phyloP scores from a whole-genome alignment of 1,140 invertebrate species.

The Bombus impatiens region DNA sequence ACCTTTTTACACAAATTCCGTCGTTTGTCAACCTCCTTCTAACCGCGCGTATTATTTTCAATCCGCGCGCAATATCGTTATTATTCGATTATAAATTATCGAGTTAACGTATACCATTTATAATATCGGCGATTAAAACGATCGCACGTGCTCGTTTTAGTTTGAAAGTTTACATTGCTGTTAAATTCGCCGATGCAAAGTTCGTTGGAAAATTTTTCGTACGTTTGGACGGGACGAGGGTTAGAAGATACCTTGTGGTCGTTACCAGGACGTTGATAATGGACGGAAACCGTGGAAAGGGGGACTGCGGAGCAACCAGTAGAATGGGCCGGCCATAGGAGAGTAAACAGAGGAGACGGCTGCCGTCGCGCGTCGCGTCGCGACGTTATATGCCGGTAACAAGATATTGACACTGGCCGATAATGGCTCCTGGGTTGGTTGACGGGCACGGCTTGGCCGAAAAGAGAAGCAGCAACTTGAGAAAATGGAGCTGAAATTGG shows the following conservation, averaged over 20 bases:
- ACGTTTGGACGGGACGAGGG: not conserved
- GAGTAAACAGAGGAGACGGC: slow-evolving; percentile 74
- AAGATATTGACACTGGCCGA: slow-evolving; percentile 77
- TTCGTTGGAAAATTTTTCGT: slow-evolving; percentile 27
- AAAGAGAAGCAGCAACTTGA: slow-evolving; percentile 70
- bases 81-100: not conserved
- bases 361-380: slow-evolving; percentile 62
- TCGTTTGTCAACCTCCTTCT: not conserved
- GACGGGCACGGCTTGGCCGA: slow-evolving; percentile 62
- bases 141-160: not conserved
- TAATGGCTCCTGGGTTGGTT: slow-evolving; percentile 72
- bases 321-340: slow-evolving; percentile 60
- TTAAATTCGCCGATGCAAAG: slow-evolving; percentile 11
- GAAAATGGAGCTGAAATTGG: slow-evolving; percentile 76
- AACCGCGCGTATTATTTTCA: not conserved
- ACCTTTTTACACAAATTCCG: not conserved
- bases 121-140: not conserved
- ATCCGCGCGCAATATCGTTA: not conserved
- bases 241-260: slow-evolving; percentile 28
- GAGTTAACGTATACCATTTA: not conserved
- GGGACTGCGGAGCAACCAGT: slow-evolving; percentile 20
- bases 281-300: slow-evolving; percentile 35
- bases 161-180: not conserved
- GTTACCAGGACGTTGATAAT: slow-evolving; percentile 44
- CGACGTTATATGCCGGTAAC: slow-evolving; percentile 72